Evolutionary conservation across 2,113 vertebrate genomes (phyloP).

Genomic region (Psilopogon haemacephalus): DNA sequence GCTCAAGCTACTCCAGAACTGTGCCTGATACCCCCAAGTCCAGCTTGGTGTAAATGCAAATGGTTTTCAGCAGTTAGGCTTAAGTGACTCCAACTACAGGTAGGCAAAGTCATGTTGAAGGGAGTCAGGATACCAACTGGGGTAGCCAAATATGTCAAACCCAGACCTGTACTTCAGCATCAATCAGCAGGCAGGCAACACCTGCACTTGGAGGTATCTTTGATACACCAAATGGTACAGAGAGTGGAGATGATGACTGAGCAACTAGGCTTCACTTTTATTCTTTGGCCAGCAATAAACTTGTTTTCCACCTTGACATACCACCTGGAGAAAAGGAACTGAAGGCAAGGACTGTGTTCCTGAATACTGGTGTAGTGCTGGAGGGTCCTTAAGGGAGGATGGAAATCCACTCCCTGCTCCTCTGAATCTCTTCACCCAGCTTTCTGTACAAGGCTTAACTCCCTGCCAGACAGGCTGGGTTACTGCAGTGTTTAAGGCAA

Average conservation of each 20-base stretch:
- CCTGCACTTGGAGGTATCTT: neutral
- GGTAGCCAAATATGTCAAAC: rapidly evolving
- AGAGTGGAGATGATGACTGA: neutral
- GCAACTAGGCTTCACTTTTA: neutral
- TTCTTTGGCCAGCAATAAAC: neutral
- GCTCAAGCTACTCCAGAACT: neutral
- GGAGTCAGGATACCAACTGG: neutral
- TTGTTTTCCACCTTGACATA: neutral
- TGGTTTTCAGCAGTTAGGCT: neutral
- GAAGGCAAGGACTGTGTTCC: neutral
- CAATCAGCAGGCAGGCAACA: neutral
- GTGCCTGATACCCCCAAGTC: neutral
- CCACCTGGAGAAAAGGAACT: neutral
- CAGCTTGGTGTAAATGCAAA: neutral
- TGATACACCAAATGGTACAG: neutral
- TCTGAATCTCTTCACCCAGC: neutral
- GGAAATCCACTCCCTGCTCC: neutral
- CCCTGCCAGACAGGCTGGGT: neutral
- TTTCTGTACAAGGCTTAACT: neutral
- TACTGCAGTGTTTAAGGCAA: neutral
- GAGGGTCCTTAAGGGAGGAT: neutral
- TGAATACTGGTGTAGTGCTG: neutral
- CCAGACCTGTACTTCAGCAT: neutral
- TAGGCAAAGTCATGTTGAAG: rapidly evolving
- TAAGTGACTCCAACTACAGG: neutral